Evolutionary conservation across 2,113 vertebrate species (phyloP).

Genomic region (Calidris pygmaea): DNA sequence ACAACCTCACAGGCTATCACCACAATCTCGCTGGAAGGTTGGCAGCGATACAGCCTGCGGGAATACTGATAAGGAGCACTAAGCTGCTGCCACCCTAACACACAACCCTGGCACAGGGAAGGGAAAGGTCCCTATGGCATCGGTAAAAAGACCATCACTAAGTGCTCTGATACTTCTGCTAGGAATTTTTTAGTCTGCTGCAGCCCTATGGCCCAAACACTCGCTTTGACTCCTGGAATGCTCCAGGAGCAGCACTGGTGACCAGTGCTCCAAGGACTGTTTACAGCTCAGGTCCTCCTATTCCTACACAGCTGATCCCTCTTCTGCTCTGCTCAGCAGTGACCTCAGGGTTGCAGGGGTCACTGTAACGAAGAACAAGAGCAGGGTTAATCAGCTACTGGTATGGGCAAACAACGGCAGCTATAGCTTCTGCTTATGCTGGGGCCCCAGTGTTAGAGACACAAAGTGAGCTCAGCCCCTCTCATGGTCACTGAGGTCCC

Average conservation of each 20-base stretch:
- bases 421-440: neutral
- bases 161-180: neutral
- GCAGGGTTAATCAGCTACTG: slow-evolving; percentile 13
- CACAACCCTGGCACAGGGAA: neutral
- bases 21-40: neutral
- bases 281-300: neutral
- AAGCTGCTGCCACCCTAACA: neutral
- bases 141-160: neutral
- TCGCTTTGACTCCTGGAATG: neutral
- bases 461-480: neutral
- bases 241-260: neutral
- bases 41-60: neutral
- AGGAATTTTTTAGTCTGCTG: neutral
- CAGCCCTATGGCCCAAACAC: neutral
- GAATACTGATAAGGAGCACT: neutral
- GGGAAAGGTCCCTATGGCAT: neutral
- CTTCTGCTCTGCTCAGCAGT: slow-evolving; percentile 16
- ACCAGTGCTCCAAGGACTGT: neutral
- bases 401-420: neutral
- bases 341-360: slow-evolving; percentile 9
- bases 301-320: neutral
- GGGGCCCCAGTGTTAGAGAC: neutral
- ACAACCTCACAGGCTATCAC: neutral
- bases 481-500: neutral
- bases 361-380: neutral